Evolutionary conservation across 2,888 invertebrate genomes (phyloP).

Genomic region (Cosmopolites sordidus): DNA sequence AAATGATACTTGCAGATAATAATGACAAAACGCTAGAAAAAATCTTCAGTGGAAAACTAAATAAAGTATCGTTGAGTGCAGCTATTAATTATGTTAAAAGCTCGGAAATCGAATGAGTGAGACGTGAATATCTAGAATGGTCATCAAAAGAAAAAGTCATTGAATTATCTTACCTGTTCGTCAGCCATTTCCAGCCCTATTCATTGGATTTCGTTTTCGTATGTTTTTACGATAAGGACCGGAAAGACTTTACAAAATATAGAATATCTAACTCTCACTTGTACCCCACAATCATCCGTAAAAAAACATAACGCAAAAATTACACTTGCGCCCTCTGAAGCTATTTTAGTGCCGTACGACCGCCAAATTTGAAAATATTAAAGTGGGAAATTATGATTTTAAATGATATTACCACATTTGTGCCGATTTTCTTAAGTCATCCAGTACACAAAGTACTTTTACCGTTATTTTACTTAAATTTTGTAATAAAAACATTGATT

Average conservation of each 20-base stretch:
- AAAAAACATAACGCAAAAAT: slow-evolving; percentile 28
- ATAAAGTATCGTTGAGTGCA: background rate
- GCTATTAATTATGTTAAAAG: background rate
- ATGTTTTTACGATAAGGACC: slow-evolving; percentile 4
- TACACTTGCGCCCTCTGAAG: slow-evolving; percentile 18
- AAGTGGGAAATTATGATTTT: too few species aligned
- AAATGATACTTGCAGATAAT: too few species aligned
- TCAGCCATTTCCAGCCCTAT: slow-evolving; percentile 26
- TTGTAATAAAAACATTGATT: too few species aligned
- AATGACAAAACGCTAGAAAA: too few species aligned
- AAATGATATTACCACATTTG: background rate
- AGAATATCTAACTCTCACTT: slow-evolving; percentile 13
- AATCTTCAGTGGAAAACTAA: too few species aligned
- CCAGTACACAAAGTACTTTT: too few species aligned
- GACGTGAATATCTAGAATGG: background rate
- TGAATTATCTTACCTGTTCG: slow-evolving; percentile 22
- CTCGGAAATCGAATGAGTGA: background rate
- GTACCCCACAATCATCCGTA: slow-evolving; percentile 17
- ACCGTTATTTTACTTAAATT: too few species aligned
- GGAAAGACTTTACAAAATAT: slow-evolving; percentile 8
- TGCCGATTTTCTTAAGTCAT: too few species aligned
- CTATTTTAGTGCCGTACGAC: background rate
- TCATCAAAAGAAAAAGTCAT: background rate
- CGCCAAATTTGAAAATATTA: slow-evolving; percentile 6
- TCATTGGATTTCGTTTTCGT: slow-evolving; percentile 22